Base-by-base conservation (phyloP, 2,888 invertebrate species). In the Drosophila borborema region DNA sequence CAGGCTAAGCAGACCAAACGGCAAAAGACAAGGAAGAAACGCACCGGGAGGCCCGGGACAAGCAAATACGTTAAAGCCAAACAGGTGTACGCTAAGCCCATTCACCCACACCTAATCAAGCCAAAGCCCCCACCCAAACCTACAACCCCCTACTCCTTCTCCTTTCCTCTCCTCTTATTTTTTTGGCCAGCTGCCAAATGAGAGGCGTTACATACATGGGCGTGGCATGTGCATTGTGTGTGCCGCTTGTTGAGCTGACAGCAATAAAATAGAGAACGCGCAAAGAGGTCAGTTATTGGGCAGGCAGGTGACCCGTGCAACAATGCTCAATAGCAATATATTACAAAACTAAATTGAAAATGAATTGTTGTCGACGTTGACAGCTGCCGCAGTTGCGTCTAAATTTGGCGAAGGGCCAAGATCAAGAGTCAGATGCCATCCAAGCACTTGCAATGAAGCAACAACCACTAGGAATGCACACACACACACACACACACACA, bases 321-420 rank as follows among this genome's bases (percentile, higher is more conserved):
- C 28, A 51, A 43, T 55, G 45, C n/a, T 28, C 12, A 28, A 10
- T 28, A 7, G 55, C 55, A 12, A 56, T 59, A 55, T 51, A 62
- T 43, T 59, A 48, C 45, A 41, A 61, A 54, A 41, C 12, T 51
- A 54, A 60, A 68, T 65, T 65, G 23, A 58, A 60, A 72, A 72
- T 72, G 68, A 82, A 83, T 77, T 85, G 68, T 66, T 82, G 77
- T 71, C 77, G 66, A 69, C 62, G 77, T 51, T 82, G 86, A 86
- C 86, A 83, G 72, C 69, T 86, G 71, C 80, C 80, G 83, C 83
- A 88, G 70, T 63, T 56, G 67, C 59, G 51, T 28, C 69, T 54
- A 70, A 55, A 62, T 65, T 77, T 86, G 88, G 83, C 78, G 34
- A 5, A 38, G 28, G 62, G 86, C 88, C 77, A 74, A 83, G 49